Evolutionary conservation across 2,113 vertebrate genomes (phyloP).

Genomic region (Bubo bubo): DNA sequence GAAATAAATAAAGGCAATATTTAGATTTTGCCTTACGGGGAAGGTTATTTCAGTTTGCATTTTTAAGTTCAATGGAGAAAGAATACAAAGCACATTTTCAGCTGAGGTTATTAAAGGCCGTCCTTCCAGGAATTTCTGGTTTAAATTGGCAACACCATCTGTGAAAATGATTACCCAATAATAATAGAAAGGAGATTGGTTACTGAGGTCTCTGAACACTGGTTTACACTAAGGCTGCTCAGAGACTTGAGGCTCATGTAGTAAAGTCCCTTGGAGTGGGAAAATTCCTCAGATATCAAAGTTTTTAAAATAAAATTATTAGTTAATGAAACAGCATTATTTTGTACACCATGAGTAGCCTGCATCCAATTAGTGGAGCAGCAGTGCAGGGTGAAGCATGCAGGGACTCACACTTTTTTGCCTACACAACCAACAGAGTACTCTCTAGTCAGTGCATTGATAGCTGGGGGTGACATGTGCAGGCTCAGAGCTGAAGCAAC

Average conservation of each 20-base stretch:
- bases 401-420: not conserved
- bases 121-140: not conserved
- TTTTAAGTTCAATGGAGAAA: not conserved
- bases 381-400: accelerated
- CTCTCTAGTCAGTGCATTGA: not conserved
- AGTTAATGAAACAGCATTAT: not conserved
- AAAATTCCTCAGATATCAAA: not conserved
- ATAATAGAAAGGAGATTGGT: not conserved
- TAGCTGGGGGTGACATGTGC: too few species aligned
- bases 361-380: accelerated
- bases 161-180: not conserved
- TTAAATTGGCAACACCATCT: not conserved
- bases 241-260: not conserved
- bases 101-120: not conserved
- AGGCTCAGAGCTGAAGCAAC: not conserved
- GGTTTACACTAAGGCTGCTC: not conserved
- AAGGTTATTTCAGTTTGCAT: not conserved
- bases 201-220: not conserved
- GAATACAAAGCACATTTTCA: not conserved
- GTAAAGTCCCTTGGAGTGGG: not conserved
- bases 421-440: accelerated
- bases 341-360: not conserved
- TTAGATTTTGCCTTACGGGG: not conserved
- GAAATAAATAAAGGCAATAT: not conserved
- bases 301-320: not conserved